phyloP scores from a whole-genome alignment of 2,797 vertebrate species.

The Cynopterus sphinx region DNA sequence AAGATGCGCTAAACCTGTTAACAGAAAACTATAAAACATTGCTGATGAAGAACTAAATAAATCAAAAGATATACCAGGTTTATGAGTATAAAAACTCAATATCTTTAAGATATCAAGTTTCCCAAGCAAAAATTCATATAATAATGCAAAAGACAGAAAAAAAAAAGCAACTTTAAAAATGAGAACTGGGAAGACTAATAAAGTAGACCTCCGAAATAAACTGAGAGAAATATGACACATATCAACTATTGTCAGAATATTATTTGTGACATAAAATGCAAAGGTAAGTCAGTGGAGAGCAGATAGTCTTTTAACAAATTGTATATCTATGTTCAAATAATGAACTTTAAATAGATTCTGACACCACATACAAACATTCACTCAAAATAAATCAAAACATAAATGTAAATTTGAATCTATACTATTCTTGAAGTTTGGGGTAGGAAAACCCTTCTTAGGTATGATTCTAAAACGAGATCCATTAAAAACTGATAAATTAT shows the following conservation, averaged over 20 bases:
- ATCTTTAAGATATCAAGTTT: background rate
- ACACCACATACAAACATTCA: background rate
- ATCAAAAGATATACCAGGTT: background rate
- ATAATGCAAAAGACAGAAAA: background rate
- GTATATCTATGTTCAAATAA: background rate
- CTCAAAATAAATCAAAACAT: background rate
- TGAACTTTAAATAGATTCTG: background rate
- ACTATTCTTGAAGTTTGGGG: background rate
- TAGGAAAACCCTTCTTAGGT: background rate
- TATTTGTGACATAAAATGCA: background rate
- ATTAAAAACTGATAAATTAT: background rate
- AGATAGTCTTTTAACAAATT: background rate
- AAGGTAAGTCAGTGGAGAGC: background rate
- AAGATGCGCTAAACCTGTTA: background rate
- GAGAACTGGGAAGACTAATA: background rate
- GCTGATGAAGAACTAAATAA: background rate
- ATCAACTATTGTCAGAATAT: background rate
- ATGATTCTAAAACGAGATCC: background rate
- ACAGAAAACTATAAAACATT: background rate
- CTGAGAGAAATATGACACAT: too few relatives aligned
- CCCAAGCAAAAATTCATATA: background rate
- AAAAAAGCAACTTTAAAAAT: background rate
- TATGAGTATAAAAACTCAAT: background rate
- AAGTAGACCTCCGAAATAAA: background rate
- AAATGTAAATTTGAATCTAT: background rate